Conservation (phyloP, 2,113 vertebrate species). For the Pleuronectes platessa region DNA sequence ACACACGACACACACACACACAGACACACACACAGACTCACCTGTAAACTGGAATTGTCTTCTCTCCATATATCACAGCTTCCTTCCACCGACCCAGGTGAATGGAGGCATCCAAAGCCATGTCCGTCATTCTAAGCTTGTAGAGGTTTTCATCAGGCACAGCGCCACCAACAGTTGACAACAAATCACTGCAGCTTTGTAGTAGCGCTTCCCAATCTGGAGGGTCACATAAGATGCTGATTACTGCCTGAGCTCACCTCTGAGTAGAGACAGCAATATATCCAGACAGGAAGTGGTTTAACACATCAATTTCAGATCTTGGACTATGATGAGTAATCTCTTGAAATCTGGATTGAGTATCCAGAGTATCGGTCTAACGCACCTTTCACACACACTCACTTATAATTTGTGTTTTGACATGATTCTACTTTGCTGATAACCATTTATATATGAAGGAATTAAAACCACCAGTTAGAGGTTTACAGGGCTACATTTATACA, state of each 20-base stretch:
- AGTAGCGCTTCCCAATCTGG: conserved; percentile 87
- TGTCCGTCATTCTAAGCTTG: conserved; percentile 89
- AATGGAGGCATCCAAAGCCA: conserved; percentile 89
- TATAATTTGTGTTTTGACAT: neutral
- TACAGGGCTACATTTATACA: too few species aligned
- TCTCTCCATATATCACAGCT: conserved; percentile 84
- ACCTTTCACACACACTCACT: neutral
- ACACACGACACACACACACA: too few species aligned
- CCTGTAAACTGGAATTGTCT: conserved; percentile 89
- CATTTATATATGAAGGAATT: neutral
- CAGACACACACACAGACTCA: conserved; percentile 63
- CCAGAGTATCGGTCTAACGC: neutral
- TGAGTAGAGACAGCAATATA: neutral
- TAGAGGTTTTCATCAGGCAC: conserved; percentile 92
- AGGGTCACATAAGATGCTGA: conserved; percentile 20
- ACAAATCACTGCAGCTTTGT: conserved; percentile 76
- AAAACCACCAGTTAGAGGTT: too few species aligned
- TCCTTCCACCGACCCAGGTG: conserved; percentile 86
- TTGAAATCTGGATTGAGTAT: neutral
- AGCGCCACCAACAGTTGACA: conserved; percentile 60
- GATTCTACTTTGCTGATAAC: too few species aligned
- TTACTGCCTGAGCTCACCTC: neutral
- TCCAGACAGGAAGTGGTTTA: neutral
- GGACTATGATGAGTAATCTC: neutral
- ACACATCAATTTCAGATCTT: neutral